Evolutionary conservation across 2,888 invertebrate species (phyloP).

Genomic region (Drosophila quinaria): DNA sequence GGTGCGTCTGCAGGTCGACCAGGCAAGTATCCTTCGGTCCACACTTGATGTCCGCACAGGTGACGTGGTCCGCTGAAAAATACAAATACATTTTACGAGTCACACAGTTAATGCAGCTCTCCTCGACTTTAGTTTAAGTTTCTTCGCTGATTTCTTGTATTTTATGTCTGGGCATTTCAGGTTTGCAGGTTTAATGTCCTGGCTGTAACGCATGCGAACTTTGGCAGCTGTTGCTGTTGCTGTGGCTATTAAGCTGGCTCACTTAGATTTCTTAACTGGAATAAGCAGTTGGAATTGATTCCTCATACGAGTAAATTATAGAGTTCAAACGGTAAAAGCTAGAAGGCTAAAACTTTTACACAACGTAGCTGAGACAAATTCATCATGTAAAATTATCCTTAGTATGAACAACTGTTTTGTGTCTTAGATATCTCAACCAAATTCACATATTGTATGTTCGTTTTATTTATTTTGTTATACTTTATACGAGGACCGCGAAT

Average conservation of each 20-base stretch:
- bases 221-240: conserved; percentile 73
- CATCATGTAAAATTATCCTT: no score
- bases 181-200: conserved; percentile 57
- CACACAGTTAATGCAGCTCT: conserved; percentile 49
- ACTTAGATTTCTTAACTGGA: neutral
- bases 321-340: no score
- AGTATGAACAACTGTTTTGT: no score
- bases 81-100: conserved; percentile 60
- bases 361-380: no score
- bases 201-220: conserved; percentile 54
- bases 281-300: conserved; percentile 4
- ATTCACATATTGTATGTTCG: no score
- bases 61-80: conserved; percentile 87
- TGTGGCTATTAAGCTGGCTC: neutral
- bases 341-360: no score
- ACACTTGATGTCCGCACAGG: conserved; percentile 89
- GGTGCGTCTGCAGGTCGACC: conserved; percentile 88
- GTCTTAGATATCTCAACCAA: no score
- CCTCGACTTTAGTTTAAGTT: conserved; percentile 25
- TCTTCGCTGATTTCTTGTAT: conserved; percentile 30
- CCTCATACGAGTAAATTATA: neutral
- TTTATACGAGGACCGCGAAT: no score
- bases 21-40: conserved; percentile 90
- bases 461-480: no score
- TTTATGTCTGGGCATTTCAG: conserved; percentile 68